phyloP scores from a whole-genome alignment of 2,113 vertebrate genomes.

The Cathartes aura region DNA sequence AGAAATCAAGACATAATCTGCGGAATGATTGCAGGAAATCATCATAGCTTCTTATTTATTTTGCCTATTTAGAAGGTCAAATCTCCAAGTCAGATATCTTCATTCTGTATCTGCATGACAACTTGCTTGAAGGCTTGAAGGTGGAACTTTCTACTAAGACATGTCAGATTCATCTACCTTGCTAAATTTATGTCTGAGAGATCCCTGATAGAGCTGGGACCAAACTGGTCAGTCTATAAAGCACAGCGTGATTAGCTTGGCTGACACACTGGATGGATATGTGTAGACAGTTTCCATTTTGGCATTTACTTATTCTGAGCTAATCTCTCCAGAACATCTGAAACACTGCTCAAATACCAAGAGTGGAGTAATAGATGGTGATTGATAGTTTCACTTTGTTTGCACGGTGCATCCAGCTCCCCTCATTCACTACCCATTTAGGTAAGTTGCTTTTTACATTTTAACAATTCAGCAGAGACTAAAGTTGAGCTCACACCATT shows the following conservation, averaged over 20 bases:
- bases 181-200: neutral
- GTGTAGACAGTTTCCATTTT: slow-evolving; percentile 28
- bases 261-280: neutral
- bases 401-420: neutral
- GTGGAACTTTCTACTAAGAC: neutral
- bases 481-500: neutral
- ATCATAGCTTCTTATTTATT: neutral
- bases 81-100: neutral
- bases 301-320: slow-evolving; percentile 33
- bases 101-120: neutral
- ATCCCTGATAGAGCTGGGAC: neutral
- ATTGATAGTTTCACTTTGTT: slow-evolving; percentile 45
- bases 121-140: neutral
- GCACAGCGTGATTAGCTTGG: neutral
- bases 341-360: slow-evolving; percentile 24
- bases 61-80: neutral
- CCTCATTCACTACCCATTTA: slow-evolving; percentile 14
- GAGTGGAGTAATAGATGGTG: slow-evolving; percentile 21
- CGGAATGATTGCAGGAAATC: neutral
- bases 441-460: slow-evolving; percentile 15
- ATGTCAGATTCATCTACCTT: neutral
- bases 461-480: slow-evolving; percentile 22
- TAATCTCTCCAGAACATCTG: slow-evolving; percentile 38
- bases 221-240: neutral
- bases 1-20: neutral